phyloP scores from a whole-genome alignment of 2,113 vertebrate genomes.

The Cochlearius cochlearius region DNA sequence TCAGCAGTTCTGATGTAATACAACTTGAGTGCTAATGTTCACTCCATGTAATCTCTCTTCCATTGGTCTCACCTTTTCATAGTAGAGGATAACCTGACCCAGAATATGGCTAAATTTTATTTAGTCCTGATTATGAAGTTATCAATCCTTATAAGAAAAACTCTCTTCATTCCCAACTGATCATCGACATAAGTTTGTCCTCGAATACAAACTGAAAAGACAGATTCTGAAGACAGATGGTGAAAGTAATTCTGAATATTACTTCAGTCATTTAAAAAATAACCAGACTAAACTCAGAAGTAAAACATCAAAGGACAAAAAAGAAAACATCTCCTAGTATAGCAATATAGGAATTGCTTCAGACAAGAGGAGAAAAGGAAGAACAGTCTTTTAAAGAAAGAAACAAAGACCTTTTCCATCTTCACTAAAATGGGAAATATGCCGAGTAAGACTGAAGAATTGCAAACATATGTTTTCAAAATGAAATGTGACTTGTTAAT shows the following conservation, averaged over 20 bases:
- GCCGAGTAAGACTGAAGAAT: conserved; percentile 49
- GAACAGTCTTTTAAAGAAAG: conserved; percentile 20
- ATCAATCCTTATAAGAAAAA: background rate
- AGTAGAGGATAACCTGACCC: background rate
- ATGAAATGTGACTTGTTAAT: conserved; percentile 63
- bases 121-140: background rate
- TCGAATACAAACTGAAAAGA: background rate
- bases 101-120: background rate
- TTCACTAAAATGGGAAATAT: conserved; percentile 35
- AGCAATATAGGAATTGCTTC: conserved; percentile 19
- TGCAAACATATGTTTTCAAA: conserved; percentile 70
- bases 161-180: background rate
- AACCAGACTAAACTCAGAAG: conserved; percentile 36
- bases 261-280: conserved; percentile 12
- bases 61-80: background rate
- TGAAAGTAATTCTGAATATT: conserved; percentile 41
- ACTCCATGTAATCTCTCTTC: background rate
- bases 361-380: conserved; percentile 41
- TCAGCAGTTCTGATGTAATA: background rate
- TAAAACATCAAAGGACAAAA: conserved; percentile 38
- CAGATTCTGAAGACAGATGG: conserved; percentile 45
- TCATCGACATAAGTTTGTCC: background rate
- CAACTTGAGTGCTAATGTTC: background rate
- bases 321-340: background rate
- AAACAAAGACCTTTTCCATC: conserved; percentile 47